phyloP scores from a whole-genome alignment of 2,888 invertebrate genomes.

The Flexamia atlantica region DNA sequence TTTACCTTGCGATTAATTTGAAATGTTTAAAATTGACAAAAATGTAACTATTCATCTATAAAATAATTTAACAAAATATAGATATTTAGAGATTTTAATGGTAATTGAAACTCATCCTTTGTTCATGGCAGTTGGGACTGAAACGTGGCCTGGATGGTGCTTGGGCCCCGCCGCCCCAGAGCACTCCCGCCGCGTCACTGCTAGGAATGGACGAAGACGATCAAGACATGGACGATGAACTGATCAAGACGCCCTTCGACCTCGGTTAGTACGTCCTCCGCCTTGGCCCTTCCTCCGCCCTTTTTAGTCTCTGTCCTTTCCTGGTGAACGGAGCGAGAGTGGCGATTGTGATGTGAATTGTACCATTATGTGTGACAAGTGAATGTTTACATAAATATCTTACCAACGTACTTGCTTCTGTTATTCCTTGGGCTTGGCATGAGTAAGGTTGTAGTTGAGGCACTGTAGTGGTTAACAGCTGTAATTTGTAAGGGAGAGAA shows the following conservation, averaged over 20 bases:
- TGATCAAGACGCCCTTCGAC: slow-evolving; percentile 67
- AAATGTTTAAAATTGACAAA: no score
- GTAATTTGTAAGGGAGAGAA: no score
- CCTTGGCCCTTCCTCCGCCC: not conserved
- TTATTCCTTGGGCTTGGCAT: not conserved
- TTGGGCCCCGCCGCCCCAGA: slow-evolving; percentile 38
- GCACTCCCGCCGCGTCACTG: not conserved
- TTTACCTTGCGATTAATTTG: no score
- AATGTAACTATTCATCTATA: no score
- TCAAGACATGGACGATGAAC: slow-evolving; percentile 68
- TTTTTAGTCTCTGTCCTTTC: not conserved
- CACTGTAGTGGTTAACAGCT: no score
- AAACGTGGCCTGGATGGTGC: slow-evolving; percentile 45
- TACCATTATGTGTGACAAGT: not conserved
- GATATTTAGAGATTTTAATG: no score
- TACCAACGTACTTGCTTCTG: not conserved
- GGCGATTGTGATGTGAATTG: not conserved
- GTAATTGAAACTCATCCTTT: no score
- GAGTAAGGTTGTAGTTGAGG: not conserved
- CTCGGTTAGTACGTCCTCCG: slow-evolving; percentile 64
- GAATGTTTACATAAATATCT: not conserved
- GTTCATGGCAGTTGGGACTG: slow-evolving; percentile 15
- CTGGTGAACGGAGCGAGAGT: not conserved
- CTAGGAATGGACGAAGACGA: slow-evolving; percentile 67
- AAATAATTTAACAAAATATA: no score